Percentiles rank a stretch among this genome's conserved stretches.
These are phyloP conservation scores for Micrasema longulum DNA, from an alignment of 1,140 invertebrate genomes.

Conservation along the genomic window DNA sequence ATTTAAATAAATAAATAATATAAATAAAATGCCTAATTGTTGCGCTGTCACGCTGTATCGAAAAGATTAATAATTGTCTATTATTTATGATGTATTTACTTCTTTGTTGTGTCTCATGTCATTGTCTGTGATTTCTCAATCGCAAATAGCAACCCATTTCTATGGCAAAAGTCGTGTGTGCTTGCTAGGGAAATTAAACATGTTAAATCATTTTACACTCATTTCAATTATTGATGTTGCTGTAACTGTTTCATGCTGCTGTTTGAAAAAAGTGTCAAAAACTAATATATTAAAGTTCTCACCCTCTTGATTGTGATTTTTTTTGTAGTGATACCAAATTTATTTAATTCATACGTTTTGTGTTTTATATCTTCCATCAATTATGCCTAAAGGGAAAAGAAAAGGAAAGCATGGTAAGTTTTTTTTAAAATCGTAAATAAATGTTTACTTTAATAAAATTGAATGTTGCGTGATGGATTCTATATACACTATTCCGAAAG, in stretches of 20 bases:
- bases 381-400: slow-evolving; percentile 67
- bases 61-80: too few species aligned
- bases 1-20: too few species aligned
- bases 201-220: slow-evolving; percentile 69
- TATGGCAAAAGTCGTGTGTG: slow-evolving; percentile 61
- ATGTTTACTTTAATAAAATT: too few species aligned
- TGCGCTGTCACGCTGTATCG: too few species aligned
- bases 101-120: too few species aligned
- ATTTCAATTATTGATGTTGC: slow-evolving; percentile 65
- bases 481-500: too few species aligned
- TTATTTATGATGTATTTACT: too few species aligned
- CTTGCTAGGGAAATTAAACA: slow-evolving; percentile 68
- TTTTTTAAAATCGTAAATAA: background rate
- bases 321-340: slow-evolving; percentile 65
- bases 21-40: too few species aligned
- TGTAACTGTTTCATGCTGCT: slow-evolving; percentile 60
- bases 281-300: slow-evolving; percentile 68
- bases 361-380: slow-evolving; percentile 54
- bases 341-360: slow-evolving; percentile 61
- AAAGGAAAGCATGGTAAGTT: slow-evolving; percentile 66
- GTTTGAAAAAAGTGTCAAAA: slow-evolving; percentile 64
- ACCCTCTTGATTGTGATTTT: slow-evolving; percentile 68
- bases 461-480: too few species aligned
- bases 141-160: slow-evolving; percentile 7
- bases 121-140: background rate